Evolutionary conservation across 2,113 vertebrate genomes (phyloP).

Genomic region (Corythaeola cristata): DNA sequence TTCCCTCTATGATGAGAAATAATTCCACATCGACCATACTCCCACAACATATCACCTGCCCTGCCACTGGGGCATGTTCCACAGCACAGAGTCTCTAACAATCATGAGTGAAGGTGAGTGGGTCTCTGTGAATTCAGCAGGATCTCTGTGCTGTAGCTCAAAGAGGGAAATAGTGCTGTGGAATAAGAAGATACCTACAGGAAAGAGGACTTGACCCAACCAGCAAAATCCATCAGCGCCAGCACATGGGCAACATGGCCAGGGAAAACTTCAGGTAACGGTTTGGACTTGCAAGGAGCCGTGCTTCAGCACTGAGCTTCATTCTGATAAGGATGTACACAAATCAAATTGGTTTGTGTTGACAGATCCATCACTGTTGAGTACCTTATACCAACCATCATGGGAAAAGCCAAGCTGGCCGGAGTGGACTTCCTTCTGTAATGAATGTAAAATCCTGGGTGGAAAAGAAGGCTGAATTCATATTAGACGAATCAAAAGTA

Average conservation of each 20-base stretch:
- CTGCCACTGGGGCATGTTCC: neutral
- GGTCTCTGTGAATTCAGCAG: neutral
- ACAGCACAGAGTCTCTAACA: neutral
- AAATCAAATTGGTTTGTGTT: neutral
- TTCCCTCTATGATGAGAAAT: neutral
- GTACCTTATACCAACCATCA: neutral
- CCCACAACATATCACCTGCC: neutral
- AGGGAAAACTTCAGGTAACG: neutral
- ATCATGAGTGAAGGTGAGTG: accelerated
- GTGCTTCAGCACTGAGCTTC: neutral
- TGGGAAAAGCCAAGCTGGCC: neutral
- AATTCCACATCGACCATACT: neutral
- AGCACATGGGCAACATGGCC: accelerated
- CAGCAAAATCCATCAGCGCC: accelerated
- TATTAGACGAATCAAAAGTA: neutral
- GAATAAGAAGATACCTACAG: neutral
- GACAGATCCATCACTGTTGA: neutral
- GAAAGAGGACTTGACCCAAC: neutral
- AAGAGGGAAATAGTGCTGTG: neutral
- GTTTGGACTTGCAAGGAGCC: neutral
- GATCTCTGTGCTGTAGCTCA: neutral
- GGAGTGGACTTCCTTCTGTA: neutral
- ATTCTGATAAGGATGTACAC: neutral
- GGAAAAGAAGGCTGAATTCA: neutral
- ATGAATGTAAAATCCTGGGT: neutral